Evolutionary conservation across 2,113 vertebrate species (phyloP).

Genomic region (Craseonycteris thonglongyai): DNA sequence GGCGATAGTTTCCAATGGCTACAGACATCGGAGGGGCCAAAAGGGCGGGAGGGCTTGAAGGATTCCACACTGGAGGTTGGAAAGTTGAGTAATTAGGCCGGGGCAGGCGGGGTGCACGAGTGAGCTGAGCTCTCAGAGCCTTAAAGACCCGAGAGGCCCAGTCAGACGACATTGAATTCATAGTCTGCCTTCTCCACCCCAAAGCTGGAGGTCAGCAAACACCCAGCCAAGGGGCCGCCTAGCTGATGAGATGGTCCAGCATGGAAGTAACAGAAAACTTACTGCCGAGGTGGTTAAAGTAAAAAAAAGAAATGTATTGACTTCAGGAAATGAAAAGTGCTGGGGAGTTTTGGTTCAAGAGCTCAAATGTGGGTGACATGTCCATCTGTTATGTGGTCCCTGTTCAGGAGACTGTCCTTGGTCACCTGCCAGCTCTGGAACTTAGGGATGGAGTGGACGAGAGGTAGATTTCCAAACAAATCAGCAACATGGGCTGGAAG

Average conservation of each 20-base stretch:
- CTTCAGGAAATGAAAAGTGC: background rate
- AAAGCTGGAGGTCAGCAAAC: background rate
- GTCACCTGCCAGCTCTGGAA: background rate
- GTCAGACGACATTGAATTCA: background rate
- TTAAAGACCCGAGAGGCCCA: background rate
- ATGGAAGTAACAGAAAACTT: background rate
- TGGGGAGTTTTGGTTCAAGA: background rate
- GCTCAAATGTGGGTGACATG: background rate
- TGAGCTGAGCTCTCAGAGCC: background rate
- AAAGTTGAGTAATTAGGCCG: background rate
- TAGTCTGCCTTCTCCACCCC: background rate
- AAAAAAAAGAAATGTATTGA: background rate
- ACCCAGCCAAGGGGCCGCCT: background rate
- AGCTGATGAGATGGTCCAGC: background rate
- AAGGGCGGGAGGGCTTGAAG: conserved; percentile 27
- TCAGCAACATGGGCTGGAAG: background rate
- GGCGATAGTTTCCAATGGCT: conserved; percentile 71
- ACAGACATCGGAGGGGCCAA: conserved; percentile 56
- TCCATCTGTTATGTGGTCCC: background rate
- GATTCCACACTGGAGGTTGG: background rate
- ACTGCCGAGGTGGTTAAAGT: background rate
- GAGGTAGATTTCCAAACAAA: background rate
- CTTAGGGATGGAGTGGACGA: no score
- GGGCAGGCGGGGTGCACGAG: background rate
- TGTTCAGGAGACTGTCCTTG: background rate